A percentile compares a stretch with the other conserved stretches of the same genome.
Conservation (phyloP, 2,888 invertebrate genomes). For the Ommatoiulus sabulosus region DNA sequence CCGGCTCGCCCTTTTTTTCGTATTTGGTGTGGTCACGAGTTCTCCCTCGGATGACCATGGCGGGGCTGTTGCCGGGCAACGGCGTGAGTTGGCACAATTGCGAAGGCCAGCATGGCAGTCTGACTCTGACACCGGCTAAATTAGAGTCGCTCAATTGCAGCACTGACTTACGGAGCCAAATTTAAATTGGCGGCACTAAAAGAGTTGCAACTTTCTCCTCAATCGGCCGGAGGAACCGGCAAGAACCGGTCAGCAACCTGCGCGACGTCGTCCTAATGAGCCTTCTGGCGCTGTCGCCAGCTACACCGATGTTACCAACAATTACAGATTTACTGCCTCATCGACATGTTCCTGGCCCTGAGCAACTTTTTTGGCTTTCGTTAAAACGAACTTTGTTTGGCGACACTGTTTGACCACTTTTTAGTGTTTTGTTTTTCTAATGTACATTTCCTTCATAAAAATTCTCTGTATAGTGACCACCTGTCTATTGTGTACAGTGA, state of each 20-base stretch:
- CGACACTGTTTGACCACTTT: too few species aligned
- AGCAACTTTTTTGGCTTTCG: too few species aligned
- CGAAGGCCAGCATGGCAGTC: conserved; percentile 22
- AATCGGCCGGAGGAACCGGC: not conserved
- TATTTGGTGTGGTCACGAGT: conserved; percentile 52
- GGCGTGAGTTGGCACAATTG: conserved; percentile 56
- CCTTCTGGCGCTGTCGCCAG: not conserved
- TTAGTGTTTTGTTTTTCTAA: too few species aligned
- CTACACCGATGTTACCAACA: too few species aligned
- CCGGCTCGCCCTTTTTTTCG: conserved; percentile 32
- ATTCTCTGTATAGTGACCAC: too few species aligned
- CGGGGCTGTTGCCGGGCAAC: conserved; percentile 56
- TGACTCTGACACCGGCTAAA: not conserved
- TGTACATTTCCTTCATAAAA: too few species aligned
- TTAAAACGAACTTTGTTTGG: too few species aligned
- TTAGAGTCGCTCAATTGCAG: not conserved
- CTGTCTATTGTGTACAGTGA: too few species aligned
- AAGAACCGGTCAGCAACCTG: not conserved
- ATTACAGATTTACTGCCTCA: too few species aligned
- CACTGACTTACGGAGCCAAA: not conserved
- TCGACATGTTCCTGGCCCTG: too few species aligned
- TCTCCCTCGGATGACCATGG: conserved; percentile 18
- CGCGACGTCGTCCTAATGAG: not conserved
- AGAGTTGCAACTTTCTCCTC: not conserved
- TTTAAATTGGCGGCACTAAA: not conserved